These are phyloP conservation scores for Xestia ashworthii DNA, from an alignment of 2,888 invertebrate species.

Conservation along the genomic window DNA sequence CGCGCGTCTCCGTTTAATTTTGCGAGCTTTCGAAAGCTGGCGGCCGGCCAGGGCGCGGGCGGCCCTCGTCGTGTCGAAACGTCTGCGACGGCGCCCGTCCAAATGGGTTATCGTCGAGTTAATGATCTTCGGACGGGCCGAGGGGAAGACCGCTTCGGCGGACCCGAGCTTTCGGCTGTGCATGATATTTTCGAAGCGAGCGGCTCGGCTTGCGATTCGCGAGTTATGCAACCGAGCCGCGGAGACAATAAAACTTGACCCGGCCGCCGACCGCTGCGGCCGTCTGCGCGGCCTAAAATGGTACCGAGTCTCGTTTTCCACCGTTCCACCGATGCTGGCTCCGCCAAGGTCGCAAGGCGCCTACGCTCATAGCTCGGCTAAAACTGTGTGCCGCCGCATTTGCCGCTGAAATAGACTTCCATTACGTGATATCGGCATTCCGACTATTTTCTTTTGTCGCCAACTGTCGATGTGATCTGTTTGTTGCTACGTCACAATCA, in stretches of 20 bases:
- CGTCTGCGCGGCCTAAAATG: constrained; percentile 88
- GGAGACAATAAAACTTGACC: constrained; percentile 90
- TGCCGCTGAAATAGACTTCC: constrained; percentile 86
- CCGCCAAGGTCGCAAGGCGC: constrained; percentile 87
- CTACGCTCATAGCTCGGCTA: constrained; percentile 87
- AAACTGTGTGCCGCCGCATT: constrained; percentile 84
- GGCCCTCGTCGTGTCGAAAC: constrained; percentile 80
- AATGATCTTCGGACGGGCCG: constrained; percentile 84
- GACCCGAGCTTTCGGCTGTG: constrained; percentile 65
- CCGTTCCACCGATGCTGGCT: constrained; percentile 83
- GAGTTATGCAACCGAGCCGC: constrained; percentile 86
- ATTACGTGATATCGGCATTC: constrained; percentile 86
- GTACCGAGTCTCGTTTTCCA: constrained; percentile 87
- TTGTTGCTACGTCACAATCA: constrained; percentile 77
- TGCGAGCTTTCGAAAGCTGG: constrained; percentile 76
- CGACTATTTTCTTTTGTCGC: constrained; percentile 86
- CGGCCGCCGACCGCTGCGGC: constrained; percentile 81
- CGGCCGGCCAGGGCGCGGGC: constrained; percentile 79
- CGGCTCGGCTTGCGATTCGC: constrained; percentile 75
- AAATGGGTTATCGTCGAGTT: constrained; percentile 87
- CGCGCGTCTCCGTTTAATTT: constrained; percentile 78
- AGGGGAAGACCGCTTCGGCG: constrained; percentile 75
- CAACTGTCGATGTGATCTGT: constrained; percentile 78
- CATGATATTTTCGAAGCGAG: constrained; percentile 84
- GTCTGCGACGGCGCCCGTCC: constrained; percentile 84